These are phyloP conservation scores for Caenorhabditis afra DNA, from an alignment of 2,888 invertebrate genomes.

Conservation along the genomic window DNA sequence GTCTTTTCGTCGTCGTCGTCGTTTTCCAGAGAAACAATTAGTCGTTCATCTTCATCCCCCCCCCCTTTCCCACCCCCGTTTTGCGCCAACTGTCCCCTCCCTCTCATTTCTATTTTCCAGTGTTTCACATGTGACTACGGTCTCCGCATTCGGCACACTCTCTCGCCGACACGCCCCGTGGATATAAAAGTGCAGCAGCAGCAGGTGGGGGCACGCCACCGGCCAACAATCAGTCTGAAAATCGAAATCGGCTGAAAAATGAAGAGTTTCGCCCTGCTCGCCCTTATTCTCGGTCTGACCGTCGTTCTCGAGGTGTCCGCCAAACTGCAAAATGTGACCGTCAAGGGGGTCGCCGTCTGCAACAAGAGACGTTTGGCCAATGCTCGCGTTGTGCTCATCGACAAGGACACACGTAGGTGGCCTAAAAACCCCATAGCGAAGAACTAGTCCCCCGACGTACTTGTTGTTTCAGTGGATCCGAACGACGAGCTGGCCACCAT, in stretches of 20 bases:
- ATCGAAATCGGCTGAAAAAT: neutral
- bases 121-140: constrained; percentile 7
- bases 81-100: constrained; percentile 17
- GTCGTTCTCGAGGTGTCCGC: constrained; percentile 40
- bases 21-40: constrained; percentile 5
- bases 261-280: neutral
- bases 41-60: neutral
- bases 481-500: constrained; percentile 69
- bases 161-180: too few species aligned
- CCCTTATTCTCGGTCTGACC: constrained; percentile 3
- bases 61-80: constrained; percentile 7
- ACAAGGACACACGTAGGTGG: constrained; percentile 70
- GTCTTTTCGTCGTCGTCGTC: neutral
- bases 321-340: constrained; percentile 69
- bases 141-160: constrained; percentile 13
- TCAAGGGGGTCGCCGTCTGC: constrained; percentile 70
- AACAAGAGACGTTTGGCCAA: constrained; percentile 69
- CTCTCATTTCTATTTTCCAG: constrained; percentile 13
- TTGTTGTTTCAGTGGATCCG: constrained; percentile 67
- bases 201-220: constrained; percentile 19
- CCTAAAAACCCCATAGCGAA: neutral
- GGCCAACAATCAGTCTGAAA: constrained; percentile 11
- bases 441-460: neutral
- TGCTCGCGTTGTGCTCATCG: constrained; percentile 67
- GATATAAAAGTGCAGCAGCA: constrained; percentile 39